Evolutionary conservation across 2,113 vertebrate species (phyloP).

Genomic region (Morphnarchus princeps): DNA sequence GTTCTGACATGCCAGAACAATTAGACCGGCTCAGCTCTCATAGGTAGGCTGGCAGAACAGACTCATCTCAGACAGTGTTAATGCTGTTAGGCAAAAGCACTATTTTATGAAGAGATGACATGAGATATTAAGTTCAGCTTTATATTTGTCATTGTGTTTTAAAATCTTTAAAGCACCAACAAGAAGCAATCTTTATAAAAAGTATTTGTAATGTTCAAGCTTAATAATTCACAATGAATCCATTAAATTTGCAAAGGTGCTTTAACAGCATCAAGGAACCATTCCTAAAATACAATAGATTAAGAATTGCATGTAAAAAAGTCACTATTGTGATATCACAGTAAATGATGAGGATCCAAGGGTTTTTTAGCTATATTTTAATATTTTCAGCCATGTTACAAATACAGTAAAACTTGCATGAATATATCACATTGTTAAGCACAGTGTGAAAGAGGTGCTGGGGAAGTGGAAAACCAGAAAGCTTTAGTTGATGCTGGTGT

Average conservation of each 20-base stretch:
- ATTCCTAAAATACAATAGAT: background rate
- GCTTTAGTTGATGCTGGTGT: background rate
- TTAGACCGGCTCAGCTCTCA: slow-evolving; percentile 29
- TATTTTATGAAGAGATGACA: slow-evolving; percentile 19
- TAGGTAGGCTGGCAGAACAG: background rate
- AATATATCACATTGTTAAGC: background rate
- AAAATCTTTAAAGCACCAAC: slow-evolving; percentile 23
- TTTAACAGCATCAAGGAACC: background rate
- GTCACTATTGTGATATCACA: background rate
- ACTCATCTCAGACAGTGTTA: slow-evolving; percentile 2
- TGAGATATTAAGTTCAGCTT: slow-evolving; percentile 31
- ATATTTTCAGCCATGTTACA: background rate
- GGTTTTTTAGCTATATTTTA: background rate
- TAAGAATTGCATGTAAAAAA: background rate
- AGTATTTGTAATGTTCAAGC: background rate
- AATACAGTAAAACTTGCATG: background rate
- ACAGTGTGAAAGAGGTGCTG: background rate
- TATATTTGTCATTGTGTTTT: slow-evolving; percentile 45
- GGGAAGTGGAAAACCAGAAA: background rate
- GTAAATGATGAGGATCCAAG: background rate
- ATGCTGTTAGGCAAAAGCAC: background rate
- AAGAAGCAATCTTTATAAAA: slow-evolving; percentile 37
- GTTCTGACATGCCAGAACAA: slow-evolving; percentile 16
- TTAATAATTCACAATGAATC: slow-evolving; percentile 40
- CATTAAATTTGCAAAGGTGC: slow-evolving; percentile 2